A percentile compares a stretch with the other conserved stretches of the same genome.
phyloP scores from a whole-genome alignment of 2,113 vertebrate genomes.

The Gulo gulo region DNA sequence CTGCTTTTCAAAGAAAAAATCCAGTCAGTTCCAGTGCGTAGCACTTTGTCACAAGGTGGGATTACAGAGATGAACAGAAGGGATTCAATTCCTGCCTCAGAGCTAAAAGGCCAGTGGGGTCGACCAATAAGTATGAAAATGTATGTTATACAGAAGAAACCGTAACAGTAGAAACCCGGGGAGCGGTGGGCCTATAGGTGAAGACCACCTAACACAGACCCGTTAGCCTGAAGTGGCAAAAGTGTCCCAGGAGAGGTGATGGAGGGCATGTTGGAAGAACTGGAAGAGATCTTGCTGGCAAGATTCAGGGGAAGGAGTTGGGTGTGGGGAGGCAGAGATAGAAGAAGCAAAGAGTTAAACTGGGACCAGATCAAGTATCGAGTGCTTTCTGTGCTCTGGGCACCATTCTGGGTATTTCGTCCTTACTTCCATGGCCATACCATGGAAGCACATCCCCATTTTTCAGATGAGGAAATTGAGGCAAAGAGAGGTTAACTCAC shows the following conservation, averaged over 20 bases:
- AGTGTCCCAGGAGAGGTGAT: neutral
- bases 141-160: too few species aligned
- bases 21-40: neutral
- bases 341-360: neutral
- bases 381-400: neutral
- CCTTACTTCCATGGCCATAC: neutral
- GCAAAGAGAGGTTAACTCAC: slow-evolving; percentile 12
- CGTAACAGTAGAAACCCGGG: neutral
- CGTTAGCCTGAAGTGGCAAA: neutral
- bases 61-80: neutral
- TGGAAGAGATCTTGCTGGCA: neutral
- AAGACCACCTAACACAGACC: neutral
- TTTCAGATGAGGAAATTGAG: slow-evolving; percentile 57
- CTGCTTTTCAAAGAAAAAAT: neutral
- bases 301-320: neutral
- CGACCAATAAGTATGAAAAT: neutral
- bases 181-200: neutral
- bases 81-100: neutral
- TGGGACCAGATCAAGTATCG: neutral
- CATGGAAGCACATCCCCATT: slow-evolving; percentile 3
- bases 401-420: neutral
- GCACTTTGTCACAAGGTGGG: neutral
- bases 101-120: neutral
- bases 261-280: neutral
- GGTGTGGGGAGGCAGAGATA: neutral